A percentile compares a stretch with the other conserved stretches of the same genome.
phyloP scores from a whole-genome alignment of 2,888 invertebrate genomes.

The Chromoteleia sp. region DNA sequence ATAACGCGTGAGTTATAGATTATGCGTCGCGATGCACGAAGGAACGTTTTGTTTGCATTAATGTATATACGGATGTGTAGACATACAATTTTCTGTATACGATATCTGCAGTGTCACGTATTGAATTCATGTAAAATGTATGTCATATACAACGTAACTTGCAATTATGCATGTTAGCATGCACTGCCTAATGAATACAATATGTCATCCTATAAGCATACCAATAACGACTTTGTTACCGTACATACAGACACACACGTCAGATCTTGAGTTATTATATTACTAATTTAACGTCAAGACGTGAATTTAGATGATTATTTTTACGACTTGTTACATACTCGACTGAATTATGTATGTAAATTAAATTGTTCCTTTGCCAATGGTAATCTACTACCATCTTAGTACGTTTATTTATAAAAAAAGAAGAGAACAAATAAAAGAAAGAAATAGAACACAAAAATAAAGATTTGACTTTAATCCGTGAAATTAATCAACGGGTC shows the following conservation, averaged over 20 bases:
- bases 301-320: slow-evolving; percentile 32
- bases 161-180: slow-evolving; percentile 63
- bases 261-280: slow-evolving; percentile 46
- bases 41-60: slow-evolving; percentile 40
- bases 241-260: slow-evolving; percentile 18
- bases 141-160: slow-evolving; percentile 62
- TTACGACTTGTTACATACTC: slow-evolving; percentile 13
- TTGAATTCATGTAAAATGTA: slow-evolving; percentile 67
- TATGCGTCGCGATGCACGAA: slow-evolving; percentile 20
- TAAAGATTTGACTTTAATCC: not conserved
- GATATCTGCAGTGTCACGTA: slow-evolving; percentile 56
- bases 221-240: slow-evolving; percentile 63
- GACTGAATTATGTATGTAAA: not conserved
- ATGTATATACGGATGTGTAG: slow-evolving; percentile 32
- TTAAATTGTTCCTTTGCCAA: not conserved
- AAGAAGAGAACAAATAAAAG: too few species aligned
- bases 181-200: slow-evolving; percentile 61
- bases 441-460: too few species aligned
- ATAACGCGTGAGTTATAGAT: slow-evolving; percentile 46
- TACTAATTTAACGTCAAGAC: slow-evolving; percentile 34
- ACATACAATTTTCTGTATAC: slow-evolving; percentile 43
- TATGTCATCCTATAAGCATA: slow-evolving; percentile 66
- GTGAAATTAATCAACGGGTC: not conserved
- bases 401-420: too few species aligned
- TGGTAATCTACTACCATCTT: too few species aligned